Conservation (phyloP, 2,888 invertebrate genomes). For the Stenchaetothrips biformis region DNA sequence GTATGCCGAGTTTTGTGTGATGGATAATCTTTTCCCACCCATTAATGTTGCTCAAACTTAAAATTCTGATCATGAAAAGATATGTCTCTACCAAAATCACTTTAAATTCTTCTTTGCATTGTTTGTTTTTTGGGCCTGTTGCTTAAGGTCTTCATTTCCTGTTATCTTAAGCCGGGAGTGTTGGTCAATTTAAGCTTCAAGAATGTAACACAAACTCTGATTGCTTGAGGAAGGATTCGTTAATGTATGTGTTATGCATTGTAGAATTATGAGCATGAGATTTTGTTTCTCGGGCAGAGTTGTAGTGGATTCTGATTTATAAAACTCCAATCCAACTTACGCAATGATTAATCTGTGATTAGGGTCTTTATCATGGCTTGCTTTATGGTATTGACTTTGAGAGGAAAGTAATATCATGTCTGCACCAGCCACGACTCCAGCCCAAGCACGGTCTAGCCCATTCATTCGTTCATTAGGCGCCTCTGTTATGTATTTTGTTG, state of each 20-base stretch:
- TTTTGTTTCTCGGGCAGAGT: not conserved
- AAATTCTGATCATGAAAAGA: too few relatives aligned
- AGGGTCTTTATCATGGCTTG: constrained; percentile 24
- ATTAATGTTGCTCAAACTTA: too few relatives aligned
- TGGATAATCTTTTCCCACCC: not conserved
- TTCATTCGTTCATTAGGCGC: not conserved
- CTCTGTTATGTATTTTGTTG: constrained; percentile 6
- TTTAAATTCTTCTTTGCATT: too few relatives aligned
- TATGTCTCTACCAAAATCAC: too few relatives aligned
- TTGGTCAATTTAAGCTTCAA: too few relatives aligned
- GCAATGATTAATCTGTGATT: constrained; percentile 23
- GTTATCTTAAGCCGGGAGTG: too few relatives aligned
- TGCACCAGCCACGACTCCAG: constrained; percentile 19
- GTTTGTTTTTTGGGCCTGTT: too few relatives aligned
- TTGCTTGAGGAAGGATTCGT: not conserved
- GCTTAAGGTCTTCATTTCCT: too few relatives aligned
- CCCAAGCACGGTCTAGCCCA: constrained; percentile 17
- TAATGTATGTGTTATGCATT: not conserved
- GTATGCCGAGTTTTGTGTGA: not conserved
- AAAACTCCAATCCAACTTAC: constrained; percentile 15
- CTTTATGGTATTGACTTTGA: constrained; percentile 22
- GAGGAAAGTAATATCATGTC: constrained; percentile 22
- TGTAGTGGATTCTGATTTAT: not conserved
- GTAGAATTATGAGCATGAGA: not conserved
- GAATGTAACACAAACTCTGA: not conserved